A percentile compares a stretch with the other conserved stretches of the same genome.
These are phyloP conservation scores for Enteromius viviparus DNA, from an alignment of 2,797 vertebrate species.

Conservation along the genomic window DNA sequence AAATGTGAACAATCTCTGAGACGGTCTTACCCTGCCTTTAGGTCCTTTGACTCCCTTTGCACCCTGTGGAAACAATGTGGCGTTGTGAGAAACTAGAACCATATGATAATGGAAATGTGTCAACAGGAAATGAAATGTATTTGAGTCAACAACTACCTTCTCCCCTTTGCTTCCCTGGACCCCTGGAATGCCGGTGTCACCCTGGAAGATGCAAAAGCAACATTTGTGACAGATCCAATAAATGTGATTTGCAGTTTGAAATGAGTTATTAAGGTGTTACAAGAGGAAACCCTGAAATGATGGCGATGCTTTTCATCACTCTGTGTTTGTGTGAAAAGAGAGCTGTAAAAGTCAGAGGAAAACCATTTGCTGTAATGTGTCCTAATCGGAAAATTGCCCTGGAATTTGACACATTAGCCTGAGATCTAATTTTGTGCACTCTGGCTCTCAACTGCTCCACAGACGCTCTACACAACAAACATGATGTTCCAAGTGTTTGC, in stretches of 20 bases:
- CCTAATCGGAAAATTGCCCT: slow-evolving; percentile 24
- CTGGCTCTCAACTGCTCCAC: slow-evolving; percentile 2
- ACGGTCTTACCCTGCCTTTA: slow-evolving; percentile 74
- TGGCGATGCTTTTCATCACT: slow-evolving; percentile 5
- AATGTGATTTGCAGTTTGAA: not conserved
- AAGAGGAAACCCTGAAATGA: not conserved
- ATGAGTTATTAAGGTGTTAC: not conserved
- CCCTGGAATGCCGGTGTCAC: slow-evolving; percentile 74
- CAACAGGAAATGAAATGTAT: slow-evolving; percentile 38
- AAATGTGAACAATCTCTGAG: not conserved
- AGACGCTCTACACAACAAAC: not conserved
- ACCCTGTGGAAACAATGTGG: slow-evolving; percentile 66
- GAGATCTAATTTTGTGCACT: not conserved
- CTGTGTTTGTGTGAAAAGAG: slow-evolving; percentile 13
- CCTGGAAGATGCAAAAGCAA: slow-evolving; percentile 65
- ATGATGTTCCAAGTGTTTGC: not conserved
- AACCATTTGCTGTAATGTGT: slow-evolving; percentile 1
- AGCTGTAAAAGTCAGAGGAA: slow-evolving; percentile 14
- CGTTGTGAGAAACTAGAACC: slow-evolving; percentile 19
- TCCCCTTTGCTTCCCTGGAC: slow-evolving; percentile 73
- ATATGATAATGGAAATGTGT: slow-evolving; percentile 3
- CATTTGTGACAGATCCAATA: slow-evolving; percentile 5
- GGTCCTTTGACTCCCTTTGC: slow-evolving; percentile 73
- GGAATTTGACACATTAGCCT: slow-evolving; percentile 33
- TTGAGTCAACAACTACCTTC: slow-evolving; percentile 66